A percentile compares a stretch with the other conserved stretches of the same genome.
These are phyloP conservation scores for Smutsia gigantea DNA, from an alignment of 2,797 vertebrate genomes.

Conservation along the genomic window DNA sequence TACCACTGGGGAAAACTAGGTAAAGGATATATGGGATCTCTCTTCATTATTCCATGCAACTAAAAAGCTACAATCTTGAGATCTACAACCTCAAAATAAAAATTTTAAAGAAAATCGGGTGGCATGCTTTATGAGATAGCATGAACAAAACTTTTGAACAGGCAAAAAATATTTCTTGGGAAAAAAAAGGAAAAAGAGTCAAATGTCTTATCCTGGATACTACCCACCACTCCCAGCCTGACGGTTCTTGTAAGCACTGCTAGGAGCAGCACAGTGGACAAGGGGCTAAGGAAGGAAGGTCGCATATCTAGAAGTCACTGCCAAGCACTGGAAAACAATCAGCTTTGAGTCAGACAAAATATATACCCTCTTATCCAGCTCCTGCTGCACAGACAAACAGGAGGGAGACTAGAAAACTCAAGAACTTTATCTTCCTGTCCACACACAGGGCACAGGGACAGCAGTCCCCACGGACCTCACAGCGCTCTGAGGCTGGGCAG, in stretches of 20 bases:
- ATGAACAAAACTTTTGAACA: background rate
- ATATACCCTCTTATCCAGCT: background rate
- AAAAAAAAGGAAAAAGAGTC: background rate
- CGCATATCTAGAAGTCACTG: background rate
- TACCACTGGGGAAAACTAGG: background rate
- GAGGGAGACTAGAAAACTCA: background rate
- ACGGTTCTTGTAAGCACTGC: fast-evolving
- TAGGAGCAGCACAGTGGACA: fast-evolving
- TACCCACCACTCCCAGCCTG: background rate
- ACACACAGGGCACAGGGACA: background rate
- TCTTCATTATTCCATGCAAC: background rate
- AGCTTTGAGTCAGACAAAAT: background rate
- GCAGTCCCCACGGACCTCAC: background rate
- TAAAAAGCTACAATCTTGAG: background rate
- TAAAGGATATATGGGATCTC: background rate
- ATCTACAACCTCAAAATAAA: background rate
- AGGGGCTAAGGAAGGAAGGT: background rate
- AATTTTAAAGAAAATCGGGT: background rate
- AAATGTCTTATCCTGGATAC: background rate
- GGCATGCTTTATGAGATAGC: background rate
- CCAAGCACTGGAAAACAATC: background rate
- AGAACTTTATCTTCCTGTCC: background rate
- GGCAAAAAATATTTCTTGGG: background rate
- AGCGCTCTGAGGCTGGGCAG: background rate
- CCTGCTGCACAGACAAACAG: background rate